phyloP scores from a whole-genome alignment of 2,797 vertebrate species.

The Channallabes apus region DNA sequence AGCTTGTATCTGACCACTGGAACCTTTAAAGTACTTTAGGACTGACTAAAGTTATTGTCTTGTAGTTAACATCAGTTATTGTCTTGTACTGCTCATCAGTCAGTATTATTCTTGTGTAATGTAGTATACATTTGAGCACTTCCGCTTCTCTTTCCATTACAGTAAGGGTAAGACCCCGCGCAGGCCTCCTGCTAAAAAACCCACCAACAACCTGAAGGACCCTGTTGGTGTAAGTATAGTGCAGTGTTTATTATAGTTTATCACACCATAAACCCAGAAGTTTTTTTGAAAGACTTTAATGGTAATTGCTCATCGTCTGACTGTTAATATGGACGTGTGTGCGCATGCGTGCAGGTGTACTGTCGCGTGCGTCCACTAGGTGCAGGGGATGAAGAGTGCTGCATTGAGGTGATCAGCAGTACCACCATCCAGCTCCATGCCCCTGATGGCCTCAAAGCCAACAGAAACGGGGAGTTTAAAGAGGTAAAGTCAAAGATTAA shows the following conservation, averaged over 20 bases:
- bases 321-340: not conserved
- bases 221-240: slow-evolving; percentile 86
- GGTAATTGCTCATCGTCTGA: not conserved
- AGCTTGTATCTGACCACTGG: not conserved
- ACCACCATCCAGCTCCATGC: slow-evolving; percentile 89
- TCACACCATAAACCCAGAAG: not conserved
- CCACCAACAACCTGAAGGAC: slow-evolving; percentile 81
- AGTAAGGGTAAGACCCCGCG: slow-evolving; percentile 83
- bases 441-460: slow-evolving; percentile 84
- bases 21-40: not conserved
- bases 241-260: not conserved
- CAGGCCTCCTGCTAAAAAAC: slow-evolving; percentile 76
- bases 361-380: slow-evolving; percentile 87
- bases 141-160: not conserved
- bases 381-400: slow-evolving; percentile 79
- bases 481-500: slow-evolving; percentile 76
- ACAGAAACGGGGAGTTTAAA: slow-evolving; percentile 90
- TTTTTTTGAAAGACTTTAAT: not conserved
- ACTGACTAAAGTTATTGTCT: not conserved
- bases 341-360: slow-evolving; percentile 78
- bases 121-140: not conserved
- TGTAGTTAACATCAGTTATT: not conserved
- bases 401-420: slow-evolving; percentile 89
- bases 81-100: no score
- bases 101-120: not conserved